Conservation (phyloP, 53 echinoderm and acorn worm genomes). For the Zoroaster sp. region DNA sequence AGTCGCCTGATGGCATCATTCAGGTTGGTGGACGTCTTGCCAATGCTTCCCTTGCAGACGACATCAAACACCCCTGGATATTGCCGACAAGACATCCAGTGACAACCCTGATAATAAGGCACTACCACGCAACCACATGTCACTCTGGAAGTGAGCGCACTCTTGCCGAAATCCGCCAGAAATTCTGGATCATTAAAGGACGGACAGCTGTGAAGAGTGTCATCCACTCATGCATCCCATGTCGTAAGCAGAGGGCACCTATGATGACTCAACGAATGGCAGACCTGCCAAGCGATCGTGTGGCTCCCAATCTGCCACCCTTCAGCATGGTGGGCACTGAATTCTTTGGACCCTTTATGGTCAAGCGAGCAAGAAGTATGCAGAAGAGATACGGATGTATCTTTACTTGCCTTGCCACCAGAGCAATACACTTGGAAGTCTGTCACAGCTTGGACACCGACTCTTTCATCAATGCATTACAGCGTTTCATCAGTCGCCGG, state of each 20-base stretch:
- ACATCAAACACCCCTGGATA: not conserved
- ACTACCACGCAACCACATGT: not conserved
- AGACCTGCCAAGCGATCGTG: too few species aligned
- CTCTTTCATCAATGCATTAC: too few species aligned
- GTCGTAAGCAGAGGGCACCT: too few species aligned
- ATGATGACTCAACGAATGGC: too few species aligned
- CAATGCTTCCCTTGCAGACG: not conserved
- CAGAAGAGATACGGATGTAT: too few species aligned
- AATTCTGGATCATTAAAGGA: not conserved
- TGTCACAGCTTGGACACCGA: too few species aligned
- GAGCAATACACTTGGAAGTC: not conserved
- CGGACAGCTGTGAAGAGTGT: not conserved
- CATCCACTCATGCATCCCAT: not conserved
- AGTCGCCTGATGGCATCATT: not conserved
- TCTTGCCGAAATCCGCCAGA: not conserved
- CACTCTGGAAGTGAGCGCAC: slow-evolving; percentile 10
- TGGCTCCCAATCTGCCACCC: too few species aligned
- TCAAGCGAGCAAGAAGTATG: not conserved
- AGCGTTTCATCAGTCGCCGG: too few species aligned
- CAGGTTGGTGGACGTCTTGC: not conserved
- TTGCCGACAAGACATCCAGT: not conserved
- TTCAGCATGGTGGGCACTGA: too few species aligned
- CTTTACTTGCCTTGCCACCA: not conserved
- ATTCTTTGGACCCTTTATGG: not conserved
- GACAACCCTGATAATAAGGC: not conserved